Conservation (phyloP, 2,797 vertebrate species). For the Distichodus sexfasciatus region DNA sequence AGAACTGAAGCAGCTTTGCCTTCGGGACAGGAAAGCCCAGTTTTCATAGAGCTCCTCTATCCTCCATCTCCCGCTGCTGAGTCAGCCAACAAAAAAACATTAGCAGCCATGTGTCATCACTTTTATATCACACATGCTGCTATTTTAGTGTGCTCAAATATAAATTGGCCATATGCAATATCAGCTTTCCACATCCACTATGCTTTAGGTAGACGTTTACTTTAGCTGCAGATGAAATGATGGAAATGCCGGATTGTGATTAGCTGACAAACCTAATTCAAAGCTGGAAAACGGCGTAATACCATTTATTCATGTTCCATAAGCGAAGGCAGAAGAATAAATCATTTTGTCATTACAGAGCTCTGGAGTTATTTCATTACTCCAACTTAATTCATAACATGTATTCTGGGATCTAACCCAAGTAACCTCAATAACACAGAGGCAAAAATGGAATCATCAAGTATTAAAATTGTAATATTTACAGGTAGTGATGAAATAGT, state of each 20-base stretch:
- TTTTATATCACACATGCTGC: slow-evolving; percentile 8
- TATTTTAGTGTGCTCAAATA: neutral
- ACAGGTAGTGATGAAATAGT: too few species aligned
- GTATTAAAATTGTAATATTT: too few species aligned
- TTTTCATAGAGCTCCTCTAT: slow-evolving; percentile 46
- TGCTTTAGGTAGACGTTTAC: neutral
- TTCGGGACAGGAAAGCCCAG: slow-evolving; percentile 49
- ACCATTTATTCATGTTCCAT: neutral
- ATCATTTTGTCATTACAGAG: neutral
- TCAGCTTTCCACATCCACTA: neutral
- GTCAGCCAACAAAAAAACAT: slow-evolving; percentile 52
- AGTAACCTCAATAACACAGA: too few species aligned
- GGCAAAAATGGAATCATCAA: too few species aligned
- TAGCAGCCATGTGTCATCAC: slow-evolving; percentile 10
- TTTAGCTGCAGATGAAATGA: neutral
- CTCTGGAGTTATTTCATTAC: neutral
- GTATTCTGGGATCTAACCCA: too few species aligned
- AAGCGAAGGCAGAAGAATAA: neutral
- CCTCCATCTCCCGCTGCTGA: slow-evolving; percentile 58
- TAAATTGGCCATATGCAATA: neutral
- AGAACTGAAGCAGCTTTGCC: slow-evolving; percentile 34
- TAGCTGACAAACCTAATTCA: neutral
- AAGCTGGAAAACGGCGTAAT: neutral
- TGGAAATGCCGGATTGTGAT: neutral
- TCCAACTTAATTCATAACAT: neutral